Percentiles rank a stretch among this genome's conserved stretches.
These are phyloP conservation scores for Meloidogyne hapla DNA, from an alignment of 1,140 invertebrate genomes.

Conservation along the genomic window DNA sequence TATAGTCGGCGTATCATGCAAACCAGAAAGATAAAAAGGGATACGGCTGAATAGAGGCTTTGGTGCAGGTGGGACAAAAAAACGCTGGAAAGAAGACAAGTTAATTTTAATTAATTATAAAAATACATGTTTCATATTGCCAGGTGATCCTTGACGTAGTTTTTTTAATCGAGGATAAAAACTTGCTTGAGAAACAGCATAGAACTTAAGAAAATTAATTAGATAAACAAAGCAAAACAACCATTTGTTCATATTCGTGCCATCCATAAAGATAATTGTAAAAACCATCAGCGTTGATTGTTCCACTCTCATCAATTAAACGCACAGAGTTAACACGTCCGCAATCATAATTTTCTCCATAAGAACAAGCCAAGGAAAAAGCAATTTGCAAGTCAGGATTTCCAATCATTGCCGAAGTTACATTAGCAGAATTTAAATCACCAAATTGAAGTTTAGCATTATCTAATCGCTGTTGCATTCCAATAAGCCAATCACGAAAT, in stretches of 20 bases:
- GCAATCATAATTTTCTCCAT: constrained; percentile 55
- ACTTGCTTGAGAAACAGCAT: constrained; percentile 76
- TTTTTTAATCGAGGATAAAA: constrained; percentile 71
- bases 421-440: too few species aligned
- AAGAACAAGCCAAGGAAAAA: constrained; percentile 31
- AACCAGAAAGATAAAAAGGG: constrained; percentile 80
- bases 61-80: constrained; percentile 89
- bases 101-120: not conserved
- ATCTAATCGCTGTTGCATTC: constrained; percentile 6
- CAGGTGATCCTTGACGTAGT: constrained; percentile 7
- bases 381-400: constrained; percentile 18
- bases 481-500: constrained; percentile 17
- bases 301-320: constrained; percentile 78
- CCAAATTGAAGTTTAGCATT: not conserved
- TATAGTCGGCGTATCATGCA: constrained; percentile 76
- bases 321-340: constrained; percentile 64
- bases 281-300: constrained; percentile 91
- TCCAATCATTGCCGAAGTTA: not conserved
- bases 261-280: constrained; percentile 97
- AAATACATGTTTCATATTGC: constrained; percentile 10
- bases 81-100: constrained; percentile 68
- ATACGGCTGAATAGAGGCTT: constrained; percentile 88
- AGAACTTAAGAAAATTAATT: constrained; percentile 64
- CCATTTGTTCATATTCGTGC: constrained; percentile 81
- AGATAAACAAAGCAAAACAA: constrained; percentile 72